A percentile compares a stretch with the other conserved stretches of the same genome.
phyloP scores from a whole-genome alignment of 2,113 vertebrate species.

The Crotalus helleri region DNA sequence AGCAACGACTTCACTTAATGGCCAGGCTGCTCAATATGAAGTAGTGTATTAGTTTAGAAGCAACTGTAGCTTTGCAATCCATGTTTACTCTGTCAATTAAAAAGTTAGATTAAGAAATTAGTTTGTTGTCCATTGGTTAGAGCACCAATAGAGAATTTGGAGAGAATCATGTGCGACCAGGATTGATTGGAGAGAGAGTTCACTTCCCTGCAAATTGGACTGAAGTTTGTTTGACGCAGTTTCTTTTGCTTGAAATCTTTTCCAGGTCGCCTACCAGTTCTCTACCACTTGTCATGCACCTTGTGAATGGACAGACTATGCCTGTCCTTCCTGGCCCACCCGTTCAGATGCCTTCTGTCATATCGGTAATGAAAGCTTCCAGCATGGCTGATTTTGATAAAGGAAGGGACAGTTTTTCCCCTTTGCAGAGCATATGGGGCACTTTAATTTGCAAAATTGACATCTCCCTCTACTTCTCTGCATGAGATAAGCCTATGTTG shows the following conservation, averaged over 20 bases:
- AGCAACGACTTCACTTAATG: neutral
- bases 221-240: neutral
- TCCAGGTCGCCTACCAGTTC: conserved; percentile 87
- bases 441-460: conserved; percentile 19
- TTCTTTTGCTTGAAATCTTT: conserved; percentile 21
- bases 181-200: neutral
- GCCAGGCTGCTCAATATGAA: neutral
- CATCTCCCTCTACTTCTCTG: conserved; percentile 17
- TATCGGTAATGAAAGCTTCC: conserved; percentile 81
- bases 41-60: neutral
- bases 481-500: conserved; percentile 1
- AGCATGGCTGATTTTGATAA: neutral
- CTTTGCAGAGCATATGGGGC: conserved; percentile 32
- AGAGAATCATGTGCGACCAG: neutral
- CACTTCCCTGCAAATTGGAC: neutral
- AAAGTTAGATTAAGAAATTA: neutral
- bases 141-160: neutral
- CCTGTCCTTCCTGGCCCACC: conserved; percentile 89
- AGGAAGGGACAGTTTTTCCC: neutral
- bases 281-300: conserved; percentile 92
- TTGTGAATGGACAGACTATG: conserved; percentile 89
- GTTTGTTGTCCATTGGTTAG: neutral
- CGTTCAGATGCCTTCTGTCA: conserved; percentile 93
- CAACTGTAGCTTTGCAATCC: neutral
- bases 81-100: neutral